A percentile compares a stretch with the other conserved stretches of the same genome.
phyloP scores from a whole-genome alignment of 2,113 vertebrate genomes.

The human (Homo sapiens) region GRCh38 chr1:38798001-38798500 shows the following conservation, averaged over 20 bases:
- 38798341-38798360: no score
- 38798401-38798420: no score
- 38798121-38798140: not conserved
- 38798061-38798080: not conserved
- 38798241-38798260: no score
- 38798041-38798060: not conserved
- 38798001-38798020: not conserved
- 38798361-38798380: no score
- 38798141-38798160: not conserved
- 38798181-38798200: no score
- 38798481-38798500: no score
- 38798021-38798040: slow-evolving; percentile 36
- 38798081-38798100: not conserved
- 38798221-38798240: not conserved
- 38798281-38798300: not conserved
- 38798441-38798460: no score
- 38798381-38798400: no score
- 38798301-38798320: slow-evolving; percentile 20
- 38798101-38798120: not conserved
- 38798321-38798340: not conserved
- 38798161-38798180: not conserved
- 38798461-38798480: no score
- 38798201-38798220: not conserved
- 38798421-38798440: no score
- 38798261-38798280: no score